Base-by-base conservation (phyloP, 2,113 vertebrate genomes). In the Trachemys scripta region DNA sequence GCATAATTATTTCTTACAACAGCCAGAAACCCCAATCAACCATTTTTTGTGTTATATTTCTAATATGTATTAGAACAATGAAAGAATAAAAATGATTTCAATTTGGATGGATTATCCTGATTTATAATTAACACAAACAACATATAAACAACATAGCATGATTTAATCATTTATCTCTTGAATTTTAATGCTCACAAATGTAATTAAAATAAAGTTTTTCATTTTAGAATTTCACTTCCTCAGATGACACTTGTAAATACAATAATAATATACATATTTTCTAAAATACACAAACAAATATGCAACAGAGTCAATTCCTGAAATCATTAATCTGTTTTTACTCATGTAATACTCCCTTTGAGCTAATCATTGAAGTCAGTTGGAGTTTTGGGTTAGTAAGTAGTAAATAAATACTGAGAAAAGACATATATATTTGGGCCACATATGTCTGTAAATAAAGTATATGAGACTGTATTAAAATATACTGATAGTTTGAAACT, bases 171-270 rank as follows among this genome's bases (percentile, higher is more conserved):
- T 4, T 59, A 11, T 10, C 16, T 93, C 2, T 82, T 91, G 56
- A 93, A 50, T 50, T 56, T 93, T 5, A 31, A 3, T 50, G 50
- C 50, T 13, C 50, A 50, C 13, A 50, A 50, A 14, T 50, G 50
- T 50, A 50, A 50, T 20, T 47, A 4, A 80, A 69, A 4, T 94
- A 51, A 81, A 59, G 20, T 5, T 92, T 69, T 72, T 87, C 35
- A 45, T 95, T 16, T 91, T 53, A 89, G 50, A 93, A 92, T 69
- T 51, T 92, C 16, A 25, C 83, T 84, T 42, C 78, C 84, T 81
- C 42, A 62, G 87, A 90, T 87, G 76, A 84, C 51, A 38, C 51
- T 59, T 19, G n/a, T 22, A 59, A 90, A 83, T 81, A 87, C 24
- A 59, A 31, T 11, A 19, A 29, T n/a, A 84, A 4, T 78, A 91